Evolutionary conservation across 1,140 invertebrate species (phyloP), one percentile per base, ranked within the genome.

Genomic region (Zophobas morio): DNA sequence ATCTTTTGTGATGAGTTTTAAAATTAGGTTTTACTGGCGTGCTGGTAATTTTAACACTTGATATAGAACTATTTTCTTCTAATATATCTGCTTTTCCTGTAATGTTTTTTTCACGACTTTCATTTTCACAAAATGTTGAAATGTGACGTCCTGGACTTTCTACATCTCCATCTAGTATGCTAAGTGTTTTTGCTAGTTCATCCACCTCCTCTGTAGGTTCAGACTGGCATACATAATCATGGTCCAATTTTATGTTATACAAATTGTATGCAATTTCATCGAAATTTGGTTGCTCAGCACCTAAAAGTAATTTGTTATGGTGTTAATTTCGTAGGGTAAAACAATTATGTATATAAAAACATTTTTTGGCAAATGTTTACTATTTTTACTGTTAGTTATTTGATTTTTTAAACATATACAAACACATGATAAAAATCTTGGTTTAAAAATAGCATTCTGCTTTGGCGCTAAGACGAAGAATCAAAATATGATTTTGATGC

Each of bases 221-320:
- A 57, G 36, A 84, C 42, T 86, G 83, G 32, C 90, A 88, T 72
- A 91, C 92, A 80, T 92, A 92, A 80, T 91, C 92, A 83, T 92
- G 91, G 84, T 92, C 91, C 86, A 92, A 91, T 81, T 88, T 88
- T 74, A 92, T 90, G 60, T 87, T 85, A 83, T 88, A 82, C 85
- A 88, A 84, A 87, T 89, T 84, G 84, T 85, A 80, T 86, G 83
- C 81, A 83, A 89, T 79, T 86, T 89, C 88, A 77, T 88, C 87
- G 80, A 89, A 87, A 83, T 87, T 87, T 1, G n/a, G 35, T 8
- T 37, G 8, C 3, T 36, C 35, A 37, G 35, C 37, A 79, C 87
- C 87, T 88, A 83, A 72, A 46, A 46, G 8, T 46, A 4, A 46
- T 8, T 46, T 46, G 8, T 46, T 46, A 3, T 4, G 3, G 8